A percentile compares a stretch with the other conserved stretches of the same genome.
These are phyloP conservation scores for Puma concolor DNA, from an alignment of 2,113 vertebrate species.

Conservation along the genomic window DNA sequence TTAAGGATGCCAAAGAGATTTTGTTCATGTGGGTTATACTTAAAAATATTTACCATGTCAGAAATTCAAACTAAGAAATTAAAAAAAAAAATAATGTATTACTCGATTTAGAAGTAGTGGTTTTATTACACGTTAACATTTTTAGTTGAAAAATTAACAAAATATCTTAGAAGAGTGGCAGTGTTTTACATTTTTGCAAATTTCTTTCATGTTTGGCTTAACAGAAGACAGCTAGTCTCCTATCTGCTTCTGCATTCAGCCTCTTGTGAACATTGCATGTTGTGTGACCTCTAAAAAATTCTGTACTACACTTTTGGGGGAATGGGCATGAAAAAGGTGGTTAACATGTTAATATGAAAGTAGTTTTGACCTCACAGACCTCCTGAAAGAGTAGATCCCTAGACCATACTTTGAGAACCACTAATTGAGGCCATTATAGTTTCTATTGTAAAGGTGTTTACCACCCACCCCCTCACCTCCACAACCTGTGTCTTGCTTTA, in stretches of 20 bases:
- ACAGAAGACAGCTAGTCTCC: neutral
- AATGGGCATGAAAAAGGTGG: neutral
- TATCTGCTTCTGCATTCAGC: neutral
- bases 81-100: neutral
- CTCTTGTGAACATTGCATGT: neutral
- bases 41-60: neutral
- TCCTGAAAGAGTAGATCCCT: neutral
- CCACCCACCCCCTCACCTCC: no score
- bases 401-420: neutral
- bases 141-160: neutral
- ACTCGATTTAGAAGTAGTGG: neutral
- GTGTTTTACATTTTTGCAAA: constrained; percentile 7
- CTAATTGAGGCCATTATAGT: neutral
- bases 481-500: neutral
- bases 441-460: neutral
- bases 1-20: neutral
- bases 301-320: neutral
- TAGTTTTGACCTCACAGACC: neutral
- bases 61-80: neutral
- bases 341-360: neutral
- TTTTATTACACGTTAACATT: neutral
- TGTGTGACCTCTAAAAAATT: neutral
- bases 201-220: neutral
- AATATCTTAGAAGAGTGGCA: neutral
- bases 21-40: neutral